Base-by-base conservation (phyloP, 2,113 vertebrate species). In the Chaetodon trifascialis region DNA sequence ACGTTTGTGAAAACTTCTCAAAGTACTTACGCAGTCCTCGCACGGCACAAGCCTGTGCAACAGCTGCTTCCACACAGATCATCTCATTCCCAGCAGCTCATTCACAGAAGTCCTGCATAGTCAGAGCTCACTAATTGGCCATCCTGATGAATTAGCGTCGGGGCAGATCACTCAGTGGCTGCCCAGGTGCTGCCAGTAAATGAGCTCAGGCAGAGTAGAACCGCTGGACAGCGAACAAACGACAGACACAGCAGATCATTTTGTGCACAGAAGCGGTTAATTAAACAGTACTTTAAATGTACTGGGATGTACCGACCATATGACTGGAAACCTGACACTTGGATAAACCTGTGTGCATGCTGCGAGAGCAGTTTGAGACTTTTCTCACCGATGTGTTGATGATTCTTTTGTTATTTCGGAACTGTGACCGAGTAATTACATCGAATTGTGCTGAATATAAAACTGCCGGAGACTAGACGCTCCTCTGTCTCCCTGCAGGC, bases 401-500 rank as follows among this genome's bases (percentile, higher is more conserved):
- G 47, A 40, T 44, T 72, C 25, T 49, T 62, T 47, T 47, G 36
- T 51, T 54, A 52, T 23, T 54, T 36, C 47, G 36, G 25, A 15
- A 64, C 49, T 14, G 30, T 71, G 25, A 15, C 23, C 9, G 3
- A 56, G 17, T 71, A 62, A 74, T 70, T 74, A 19, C 69, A 34
- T 67, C 12, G 62, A 42, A 51, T 10, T 21, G n/a, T 9, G 19
- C 5, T 49, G 47, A 51, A 30, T 60, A 34, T 71, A 40, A 82
- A 73, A 38, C 7, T 59, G 19, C n/a, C 11, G 65, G 49, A 21
- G 38, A 25, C 23, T 30, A 10, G 7, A 47, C 9, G 3, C 36
- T 65, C n/a, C 30, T 82, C 15, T 85, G 68, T 91, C 52, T 88
- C 80, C 47, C 70, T 87, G 83, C 94, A 99, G 98, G 97, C 97